phyloP scores from a whole-genome alignment of 1,140 invertebrate genomes.

The Ceratina australensis region DNA sequence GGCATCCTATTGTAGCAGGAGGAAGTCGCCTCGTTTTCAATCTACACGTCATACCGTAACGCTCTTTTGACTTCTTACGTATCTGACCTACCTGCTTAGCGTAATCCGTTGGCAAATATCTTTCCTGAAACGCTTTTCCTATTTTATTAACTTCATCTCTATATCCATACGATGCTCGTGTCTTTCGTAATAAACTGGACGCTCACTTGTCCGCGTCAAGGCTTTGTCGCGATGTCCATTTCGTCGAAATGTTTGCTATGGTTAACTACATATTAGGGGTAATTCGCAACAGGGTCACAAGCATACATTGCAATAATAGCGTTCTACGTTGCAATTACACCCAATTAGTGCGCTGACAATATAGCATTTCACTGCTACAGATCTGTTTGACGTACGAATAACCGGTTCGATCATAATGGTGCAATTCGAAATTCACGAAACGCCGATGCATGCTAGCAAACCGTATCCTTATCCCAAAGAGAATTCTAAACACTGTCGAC shows the following conservation, averaged over 20 bases:
- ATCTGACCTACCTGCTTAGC: too few relatives aligned
- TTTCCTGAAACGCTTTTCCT: too few relatives aligned
- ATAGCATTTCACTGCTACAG: too few relatives aligned
- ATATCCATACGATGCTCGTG: not conserved
- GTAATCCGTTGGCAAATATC: not conserved
- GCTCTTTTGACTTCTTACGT: too few relatives aligned
- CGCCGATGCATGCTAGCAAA: not conserved
- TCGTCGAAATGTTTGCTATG: not conserved
- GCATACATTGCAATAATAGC: not conserved
- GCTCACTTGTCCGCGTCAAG: too few relatives aligned
- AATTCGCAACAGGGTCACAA: constrained; percentile 7
- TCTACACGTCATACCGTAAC: not conserved
- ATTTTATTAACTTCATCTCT: not conserved
- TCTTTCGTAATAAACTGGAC: not conserved
- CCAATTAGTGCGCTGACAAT: not conserved
- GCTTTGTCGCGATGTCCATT: not conserved
- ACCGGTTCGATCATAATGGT: too few relatives aligned
- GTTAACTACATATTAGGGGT: not conserved
- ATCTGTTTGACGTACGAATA: too few relatives aligned
- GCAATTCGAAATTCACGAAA: too few relatives aligned
- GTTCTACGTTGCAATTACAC: not conserved
- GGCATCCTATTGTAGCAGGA: not conserved
- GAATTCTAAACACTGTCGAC: not conserved
- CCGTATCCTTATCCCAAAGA: not conserved
- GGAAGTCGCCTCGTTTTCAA: too few relatives aligned